These are phyloP conservation scores for Diorhabda sublineata DNA, from an alignment of 1,140 invertebrate genomes.

Conservation along the genomic window DNA sequence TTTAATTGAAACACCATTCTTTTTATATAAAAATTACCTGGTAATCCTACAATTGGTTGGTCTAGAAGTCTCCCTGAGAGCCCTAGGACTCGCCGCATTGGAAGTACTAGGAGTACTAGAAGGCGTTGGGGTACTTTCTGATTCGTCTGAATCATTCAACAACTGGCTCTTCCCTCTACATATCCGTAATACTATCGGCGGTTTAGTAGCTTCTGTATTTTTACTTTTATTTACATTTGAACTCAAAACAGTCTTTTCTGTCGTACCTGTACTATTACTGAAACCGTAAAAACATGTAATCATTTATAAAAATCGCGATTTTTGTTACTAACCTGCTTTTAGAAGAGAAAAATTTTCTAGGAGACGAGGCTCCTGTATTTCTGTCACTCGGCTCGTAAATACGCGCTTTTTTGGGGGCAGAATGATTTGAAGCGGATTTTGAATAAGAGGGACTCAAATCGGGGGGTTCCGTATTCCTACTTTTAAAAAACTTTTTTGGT, in stretches of 20 bases:
- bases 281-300: conserved; percentile 40
- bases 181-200: conserved; percentile 65
- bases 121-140: conserved; percentile 42
- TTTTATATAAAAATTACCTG: not conserved
- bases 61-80: conserved; percentile 30
- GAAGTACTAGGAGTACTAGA: conserved; percentile 40
- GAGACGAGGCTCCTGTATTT: conserved; percentile 28
- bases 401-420: conserved; percentile 14
- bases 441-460: conserved; percentile 42
- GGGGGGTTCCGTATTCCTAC: conserved; percentile 62
- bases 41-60: conserved; percentile 20
- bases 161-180: conserved; percentile 60
- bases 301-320: not conserved
- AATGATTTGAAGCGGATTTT: conserved; percentile 22
- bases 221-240: conserved; percentile 43
- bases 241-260: conserved; percentile 43
- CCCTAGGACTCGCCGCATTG: conserved; percentile 37
- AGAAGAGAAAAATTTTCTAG: conserved; percentile 42
- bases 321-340: conserved; percentile 33
- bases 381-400: conserved; percentile 34
- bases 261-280: conserved; percentile 34
- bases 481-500: conserved; percentile 89
- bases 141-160: conserved; percentile 48
- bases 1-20: too few species aligned
- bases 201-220: conserved; percentile 52